Base-by-base conservation (phyloP, 2,113 vertebrate genomes). In the Clarias gariepinus region DNA sequence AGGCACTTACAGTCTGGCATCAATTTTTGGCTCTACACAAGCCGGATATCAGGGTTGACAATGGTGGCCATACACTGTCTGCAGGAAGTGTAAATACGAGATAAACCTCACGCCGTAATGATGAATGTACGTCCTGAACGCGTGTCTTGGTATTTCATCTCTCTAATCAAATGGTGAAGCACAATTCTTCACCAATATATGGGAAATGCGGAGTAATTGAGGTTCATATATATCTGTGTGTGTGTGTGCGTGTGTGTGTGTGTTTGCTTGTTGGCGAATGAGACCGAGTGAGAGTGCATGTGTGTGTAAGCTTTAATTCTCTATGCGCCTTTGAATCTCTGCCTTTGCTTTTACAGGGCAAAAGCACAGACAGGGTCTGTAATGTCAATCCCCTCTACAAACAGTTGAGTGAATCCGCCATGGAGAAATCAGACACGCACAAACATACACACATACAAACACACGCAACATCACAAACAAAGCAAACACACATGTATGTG, bases 391-490 rank as follows among this genome's bases (percentile, higher is more conserved):
- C 55, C 19, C 8, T 60, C 55, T 36, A 36, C 18, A 60, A 80
- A 80, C 77, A 60, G 77, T 80, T 55, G 36, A 60, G 55, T 60
- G 77, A 80, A 23, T 80, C 55, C 23, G 55, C 77, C 77, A 28
- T 18, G 6, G 28, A 60, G 28, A 30, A 60, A 60, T 60, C 23
- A 60, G n/a, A 78, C 47, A 57, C 52, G 30, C 16, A 58, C 53
- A 79, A 9, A 58, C 6, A 76, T 25, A 41, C 66, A 41, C 66
- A 58, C 82, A 58, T 19, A 58, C 5, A 83, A 33, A 73, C 19
- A 73, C 33, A 76, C 58, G 47, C 18, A 15, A 66, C 36, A 28
- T 19, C 41, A 36, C 58, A 81, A 1, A 19, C 23, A 66, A 63
- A 63, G 66, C 82, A 84, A 73, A 41, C 53, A 16, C 28, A 25